Percentiles rank a stretch among this genome's conserved stretches.
Conservation (phyloP, 2,888 invertebrate species). For the Amphipoea oculea region DNA sequence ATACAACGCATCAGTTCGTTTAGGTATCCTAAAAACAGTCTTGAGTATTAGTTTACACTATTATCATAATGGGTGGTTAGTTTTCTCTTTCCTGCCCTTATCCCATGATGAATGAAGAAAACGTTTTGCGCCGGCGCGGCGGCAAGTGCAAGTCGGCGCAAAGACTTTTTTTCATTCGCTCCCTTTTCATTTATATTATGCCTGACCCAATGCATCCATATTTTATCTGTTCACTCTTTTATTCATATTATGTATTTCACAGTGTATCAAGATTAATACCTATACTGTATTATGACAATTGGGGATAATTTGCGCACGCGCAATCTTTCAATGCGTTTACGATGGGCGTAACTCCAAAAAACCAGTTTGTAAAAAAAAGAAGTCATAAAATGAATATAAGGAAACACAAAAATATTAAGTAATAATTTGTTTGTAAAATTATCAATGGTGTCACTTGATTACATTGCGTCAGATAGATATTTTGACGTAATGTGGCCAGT, state of each 20-base stretch:
- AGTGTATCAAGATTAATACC: background rate
- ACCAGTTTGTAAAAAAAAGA: background rate
- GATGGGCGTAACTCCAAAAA: conserved; percentile 2
- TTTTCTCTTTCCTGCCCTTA: no score
- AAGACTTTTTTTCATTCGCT: background rate
- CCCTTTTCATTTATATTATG: background rate
- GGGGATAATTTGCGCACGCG: background rate
- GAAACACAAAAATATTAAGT: background rate
- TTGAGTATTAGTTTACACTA: background rate
- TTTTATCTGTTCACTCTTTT: background rate
- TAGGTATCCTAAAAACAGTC: conserved; percentile 79
- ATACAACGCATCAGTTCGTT: conserved; percentile 85
- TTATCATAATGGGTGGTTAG: background rate
- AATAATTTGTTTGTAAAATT: conserved; percentile 9
- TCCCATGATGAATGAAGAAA: background rate
- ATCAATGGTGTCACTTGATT: conserved; percentile 26
- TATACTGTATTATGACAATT: conserved; percentile 4
- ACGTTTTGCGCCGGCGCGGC: background rate
- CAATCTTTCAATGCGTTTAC: background rate
- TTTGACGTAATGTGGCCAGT: conserved; percentile 26
- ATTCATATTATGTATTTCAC: background rate
- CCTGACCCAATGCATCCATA: background rate
- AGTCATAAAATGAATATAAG: background rate
- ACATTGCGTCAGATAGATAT: conserved; percentile 19
- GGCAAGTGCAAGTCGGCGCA: background rate